A percentile compares a stretch with the other conserved stretches of the same genome.
These are phyloP conservation scores for Gopherus flavomarginatus DNA, from an alignment of 2,113 vertebrate genomes.

Conservation along the genomic window DNA sequence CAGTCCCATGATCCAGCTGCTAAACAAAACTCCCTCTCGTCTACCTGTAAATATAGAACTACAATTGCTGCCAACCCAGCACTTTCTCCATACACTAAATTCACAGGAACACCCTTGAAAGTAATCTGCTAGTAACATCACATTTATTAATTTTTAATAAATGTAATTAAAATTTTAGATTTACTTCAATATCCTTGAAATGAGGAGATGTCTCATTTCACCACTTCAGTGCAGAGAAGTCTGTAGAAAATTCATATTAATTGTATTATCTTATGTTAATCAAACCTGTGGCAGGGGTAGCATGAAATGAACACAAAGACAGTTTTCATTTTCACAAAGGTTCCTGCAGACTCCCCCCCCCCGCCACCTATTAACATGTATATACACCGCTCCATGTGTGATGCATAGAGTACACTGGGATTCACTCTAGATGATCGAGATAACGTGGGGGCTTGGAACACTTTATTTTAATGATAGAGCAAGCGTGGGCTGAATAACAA, in stretches of 20 bases:
- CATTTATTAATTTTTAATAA: neutral
- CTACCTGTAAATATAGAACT: neutral
- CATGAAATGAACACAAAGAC: neutral
- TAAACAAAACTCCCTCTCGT: neutral
- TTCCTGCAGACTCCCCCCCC: neutral
- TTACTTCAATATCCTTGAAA: neutral
- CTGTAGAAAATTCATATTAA: neutral
- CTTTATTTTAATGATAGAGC: constrained; percentile 63
- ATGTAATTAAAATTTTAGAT: neutral
- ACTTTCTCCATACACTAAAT: neutral
- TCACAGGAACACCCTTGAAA: neutral
- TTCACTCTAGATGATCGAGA: constrained; percentile 30
- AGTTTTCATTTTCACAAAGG: constrained; percentile 1
- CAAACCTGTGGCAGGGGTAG: constrained; percentile 2
- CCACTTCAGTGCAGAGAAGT: neutral
- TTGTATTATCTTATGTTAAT: neutral
- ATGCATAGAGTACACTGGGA: constrained; percentile 1
- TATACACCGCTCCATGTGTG: neutral
- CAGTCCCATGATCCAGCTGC: neutral
- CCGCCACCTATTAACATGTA: neutral
- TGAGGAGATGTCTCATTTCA: neutral
- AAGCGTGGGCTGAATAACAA: constrained; percentile 73
- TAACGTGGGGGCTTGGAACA: constrained; percentile 21
- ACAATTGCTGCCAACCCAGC: constrained; percentile 17
- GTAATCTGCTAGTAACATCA: neutral